Base-by-base conservation (phyloP, 2,888 invertebrate species). In the Nomada ruficornis region DNA sequence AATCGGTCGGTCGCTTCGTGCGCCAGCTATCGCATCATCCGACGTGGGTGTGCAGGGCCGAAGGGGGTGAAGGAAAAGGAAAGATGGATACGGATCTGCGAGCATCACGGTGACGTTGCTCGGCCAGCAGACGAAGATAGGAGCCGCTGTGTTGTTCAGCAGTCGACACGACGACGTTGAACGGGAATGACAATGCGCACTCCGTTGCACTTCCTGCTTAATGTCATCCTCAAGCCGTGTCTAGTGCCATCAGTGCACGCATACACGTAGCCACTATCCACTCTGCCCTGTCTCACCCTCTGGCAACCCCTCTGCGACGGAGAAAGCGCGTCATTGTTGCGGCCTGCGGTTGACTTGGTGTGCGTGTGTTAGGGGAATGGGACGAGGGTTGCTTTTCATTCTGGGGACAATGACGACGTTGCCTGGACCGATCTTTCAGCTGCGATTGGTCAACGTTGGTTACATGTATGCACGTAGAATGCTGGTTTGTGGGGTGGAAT, bases 221-320 rank as follows among this genome's bases (percentile, higher is more conserved):
- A 90, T 88, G 89, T 90, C 89, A 89, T 85, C 88, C 87, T 85
- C 87, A 86, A 90, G 90, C 89, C 83, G 89, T 86, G 88, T 15
- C 47, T 83, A 87, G 90, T 86, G 82, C 89, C 89, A 90, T 90
- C 90, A 90, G 87, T 83, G 88, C 88, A 83, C 85, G 86, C 85
- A 83, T 82, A 83, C 85, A 83, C 73, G 73, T 79, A 23, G 50
- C 71, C 62, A 76, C 50, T 29, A 44, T 60, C 54, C 67, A 2
- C 52, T n/a, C 52, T 18, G 10, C 55, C 20, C 20, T 1, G n/a
- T 23, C n/a, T 11, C 23, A 11, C 44, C 18, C 2, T 9, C 18
- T 9, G 20, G 15, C 52, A 10, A 20, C 26, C n/a, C 29, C 47
- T 15, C 20, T 29, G 0, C 59, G 15, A 44, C 18, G 59, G 60